Percentiles rank a stretch among this genome's conserved stretches.
Conservation (phyloP, 2,888 invertebrate genomes). For the Thecocarcelia acutangulata region DNA sequence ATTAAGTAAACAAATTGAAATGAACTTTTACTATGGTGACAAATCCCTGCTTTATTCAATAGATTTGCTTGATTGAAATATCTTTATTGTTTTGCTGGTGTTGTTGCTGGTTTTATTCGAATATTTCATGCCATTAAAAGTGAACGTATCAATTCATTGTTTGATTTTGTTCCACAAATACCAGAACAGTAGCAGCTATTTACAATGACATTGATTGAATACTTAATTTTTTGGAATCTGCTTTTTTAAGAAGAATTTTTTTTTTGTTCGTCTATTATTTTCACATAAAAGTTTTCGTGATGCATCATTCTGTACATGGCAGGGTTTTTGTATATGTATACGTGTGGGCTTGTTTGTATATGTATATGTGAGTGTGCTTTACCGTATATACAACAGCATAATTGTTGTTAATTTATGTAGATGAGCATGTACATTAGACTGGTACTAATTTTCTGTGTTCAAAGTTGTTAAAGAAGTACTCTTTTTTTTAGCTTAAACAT, state of each 20-base stretch:
- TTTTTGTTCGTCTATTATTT: conserved; percentile 6
- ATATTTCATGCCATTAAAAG: conserved; percentile 19
- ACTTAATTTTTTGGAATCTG: conserved; percentile 50
- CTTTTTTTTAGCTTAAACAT: too few relatives aligned
- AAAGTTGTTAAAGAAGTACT: too few relatives aligned
- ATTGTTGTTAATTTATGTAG: conserved; percentile 63
- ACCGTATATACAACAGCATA: conserved; percentile 5
- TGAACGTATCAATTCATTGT: conserved; percentile 50
- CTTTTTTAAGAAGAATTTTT: conserved; percentile 28
- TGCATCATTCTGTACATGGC: not conserved
- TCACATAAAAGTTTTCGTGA: conserved; percentile 30
- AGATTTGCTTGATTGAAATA: conserved; percentile 63
- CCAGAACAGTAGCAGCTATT: conserved; percentile 55
- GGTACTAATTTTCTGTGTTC: too few relatives aligned
- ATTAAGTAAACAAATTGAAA: conserved; percentile 70
- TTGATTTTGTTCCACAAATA: conserved; percentile 53
- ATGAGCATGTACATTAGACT: conserved; percentile 35
- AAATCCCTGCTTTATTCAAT: conserved; percentile 33
- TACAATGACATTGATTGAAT: conserved; percentile 69
- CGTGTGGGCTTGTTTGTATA: conserved; percentile 7
- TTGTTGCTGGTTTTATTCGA: conserved; percentile 24
- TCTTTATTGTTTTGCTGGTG: conserved; percentile 56
- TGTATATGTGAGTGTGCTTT: not conserved
- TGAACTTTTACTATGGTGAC: conserved; percentile 70
- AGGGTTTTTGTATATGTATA: not conserved